A percentile compares a stretch with the other conserved stretches of the same genome.
Evolutionary conservation across 2,888 invertebrate species (phyloP).

Genomic region (Pterostichus niger): DNA sequence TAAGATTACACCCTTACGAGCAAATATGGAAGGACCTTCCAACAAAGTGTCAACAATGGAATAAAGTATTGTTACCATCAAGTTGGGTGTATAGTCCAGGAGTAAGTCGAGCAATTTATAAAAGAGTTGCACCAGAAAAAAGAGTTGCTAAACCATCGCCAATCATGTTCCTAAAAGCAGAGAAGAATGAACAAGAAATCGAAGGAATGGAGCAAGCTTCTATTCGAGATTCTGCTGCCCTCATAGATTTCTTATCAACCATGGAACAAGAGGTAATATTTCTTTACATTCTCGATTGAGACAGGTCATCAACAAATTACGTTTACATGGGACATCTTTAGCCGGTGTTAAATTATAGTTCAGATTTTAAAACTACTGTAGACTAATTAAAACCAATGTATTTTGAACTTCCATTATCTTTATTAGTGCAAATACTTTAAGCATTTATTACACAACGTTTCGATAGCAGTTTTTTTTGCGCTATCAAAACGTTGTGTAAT

Average conservation of each 20-base stretch:
- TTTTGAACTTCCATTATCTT: no score
- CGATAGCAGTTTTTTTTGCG: no score
- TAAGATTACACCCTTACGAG: conserved; percentile 82
- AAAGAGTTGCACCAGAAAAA: conserved; percentile 81
- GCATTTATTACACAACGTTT: no score
- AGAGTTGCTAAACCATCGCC: conserved; percentile 85
- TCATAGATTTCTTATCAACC: conserved; percentile 91
- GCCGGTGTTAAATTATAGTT: no score
- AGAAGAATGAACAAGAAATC: conserved; percentile 90
- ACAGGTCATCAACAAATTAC: no score
- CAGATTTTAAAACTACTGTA: no score
- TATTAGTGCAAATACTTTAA: no score
- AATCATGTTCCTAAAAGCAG: conserved; percentile 90
- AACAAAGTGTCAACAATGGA: conserved; percentile 82
- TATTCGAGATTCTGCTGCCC: conserved; percentile 91
- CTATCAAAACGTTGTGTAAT: no score
- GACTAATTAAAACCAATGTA: no score
- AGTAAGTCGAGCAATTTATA: conserved; percentile 85
- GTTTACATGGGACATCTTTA: no score
- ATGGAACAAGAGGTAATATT: conserved; percentile 83
- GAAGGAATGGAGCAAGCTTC: conserved; percentile 92
- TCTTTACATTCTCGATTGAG: background rate
- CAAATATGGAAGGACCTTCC: conserved; percentile 85
- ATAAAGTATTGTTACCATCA: conserved; percentile 84
- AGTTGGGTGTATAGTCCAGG: conserved; percentile 85